Conservation (phyloP, 2,797 vertebrate species). For the Momotus momota region DNA sequence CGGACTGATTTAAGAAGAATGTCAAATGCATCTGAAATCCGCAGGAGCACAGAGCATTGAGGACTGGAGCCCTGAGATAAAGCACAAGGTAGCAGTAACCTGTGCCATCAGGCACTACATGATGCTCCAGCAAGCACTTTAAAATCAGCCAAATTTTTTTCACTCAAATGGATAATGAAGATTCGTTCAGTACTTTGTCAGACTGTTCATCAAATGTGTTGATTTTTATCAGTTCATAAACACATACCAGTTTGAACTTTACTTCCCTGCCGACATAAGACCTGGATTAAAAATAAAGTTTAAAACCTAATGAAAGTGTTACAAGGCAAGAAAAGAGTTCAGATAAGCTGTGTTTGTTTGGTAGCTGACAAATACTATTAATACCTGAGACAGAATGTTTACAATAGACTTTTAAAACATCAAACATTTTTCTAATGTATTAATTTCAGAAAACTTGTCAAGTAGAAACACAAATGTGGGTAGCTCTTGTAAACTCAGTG, state of each 20-base stretch:
- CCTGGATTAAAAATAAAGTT: not conserved
- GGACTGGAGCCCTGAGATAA: not conserved
- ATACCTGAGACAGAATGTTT: constrained; percentile 2
- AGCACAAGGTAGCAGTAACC: not conserved
- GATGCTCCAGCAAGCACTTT: not conserved
- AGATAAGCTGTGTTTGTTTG: not conserved
- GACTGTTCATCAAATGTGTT: not conserved
- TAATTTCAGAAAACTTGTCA: not conserved
- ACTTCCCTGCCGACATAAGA: not conserved
- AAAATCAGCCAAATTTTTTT: not conserved
- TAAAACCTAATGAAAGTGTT: not conserved
- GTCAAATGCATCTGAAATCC: not conserved
- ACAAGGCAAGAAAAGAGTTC: not conserved
- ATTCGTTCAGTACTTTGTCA: not conserved
- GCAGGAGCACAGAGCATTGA: not conserved
- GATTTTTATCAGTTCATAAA: not conserved
- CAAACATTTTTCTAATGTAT: not conserved
- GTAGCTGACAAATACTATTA: not conserved
- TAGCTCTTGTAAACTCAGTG: constrained; percentile 6
- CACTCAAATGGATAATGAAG: not conserved
- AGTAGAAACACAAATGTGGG: not conserved
- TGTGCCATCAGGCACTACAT: not conserved
- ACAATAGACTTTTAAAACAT: not conserved
- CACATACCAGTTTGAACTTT: not conserved
- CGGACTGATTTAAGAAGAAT: not conserved